These are phyloP conservation scores for Coenonympha arcania DNA, from an alignment of 2,888 invertebrate species.

Conservation along the genomic window DNA sequence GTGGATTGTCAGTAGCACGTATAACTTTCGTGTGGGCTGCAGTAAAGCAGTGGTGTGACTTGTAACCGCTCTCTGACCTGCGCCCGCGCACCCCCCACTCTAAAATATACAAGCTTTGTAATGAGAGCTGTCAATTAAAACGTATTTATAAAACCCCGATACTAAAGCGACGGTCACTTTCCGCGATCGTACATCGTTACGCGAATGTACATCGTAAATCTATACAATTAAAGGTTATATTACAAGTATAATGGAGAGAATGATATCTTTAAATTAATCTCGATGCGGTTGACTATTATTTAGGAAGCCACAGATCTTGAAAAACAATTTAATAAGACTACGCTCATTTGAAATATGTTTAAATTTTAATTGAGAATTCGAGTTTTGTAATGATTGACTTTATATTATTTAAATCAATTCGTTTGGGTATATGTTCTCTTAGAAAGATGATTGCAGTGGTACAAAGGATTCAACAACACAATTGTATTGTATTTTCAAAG, in stretches of 20 bases:
- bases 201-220: not conserved
- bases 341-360: too few relatives aligned
- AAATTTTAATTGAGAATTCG: too few relatives aligned
- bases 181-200: not conserved
- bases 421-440: too few relatives aligned
- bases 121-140: constrained; percentile 32
- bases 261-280: not conserved
- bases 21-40: not conserved
- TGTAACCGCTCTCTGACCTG: not conserved
- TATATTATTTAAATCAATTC: too few relatives aligned
- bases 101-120: constrained; percentile 11
- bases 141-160: constrained; percentile 29
- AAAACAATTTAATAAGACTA: too few relatives aligned
- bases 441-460: too few relatives aligned
- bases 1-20: too few relatives aligned
- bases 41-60: not conserved
- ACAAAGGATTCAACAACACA: too few relatives aligned
- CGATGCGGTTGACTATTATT: not conserved
- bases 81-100: not conserved
- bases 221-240: not conserved
- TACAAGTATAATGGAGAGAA: not conserved
- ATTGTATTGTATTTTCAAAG: too few relatives aligned
- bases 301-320: not conserved
- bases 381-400: too few relatives aligned
- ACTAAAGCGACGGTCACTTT: too few relatives aligned